Conservation (phyloP, 2,888 invertebrate genomes). For the Theristus sp. region DNA sequence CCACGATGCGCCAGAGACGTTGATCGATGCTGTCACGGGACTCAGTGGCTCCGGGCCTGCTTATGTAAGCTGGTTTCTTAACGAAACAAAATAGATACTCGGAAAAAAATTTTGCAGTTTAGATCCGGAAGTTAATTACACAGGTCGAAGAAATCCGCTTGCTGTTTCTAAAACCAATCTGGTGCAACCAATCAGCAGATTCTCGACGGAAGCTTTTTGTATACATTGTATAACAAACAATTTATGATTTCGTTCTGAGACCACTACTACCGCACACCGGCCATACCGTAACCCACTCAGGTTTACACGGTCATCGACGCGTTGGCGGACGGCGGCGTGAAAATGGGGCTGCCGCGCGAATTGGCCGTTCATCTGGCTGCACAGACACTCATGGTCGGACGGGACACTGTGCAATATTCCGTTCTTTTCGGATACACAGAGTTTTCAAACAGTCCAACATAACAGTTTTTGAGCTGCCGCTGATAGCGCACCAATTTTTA, state of each 20-base stretch:
- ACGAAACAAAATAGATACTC: too few relatives aligned
- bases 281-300: not conserved
- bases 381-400: conserved; percentile 53
- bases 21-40: conserved; percentile 37
- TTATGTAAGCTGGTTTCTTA: too few relatives aligned
- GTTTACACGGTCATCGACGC: conserved; percentile 56
- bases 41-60: conserved; percentile 39
- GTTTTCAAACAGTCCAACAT: not conserved
- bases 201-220: too few relatives aligned
- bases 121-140: not conserved
- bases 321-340: conserved; percentile 76
- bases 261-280: too few relatives aligned
- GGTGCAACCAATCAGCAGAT: too few relatives aligned
- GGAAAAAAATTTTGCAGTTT: not conserved
- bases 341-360: conserved; percentile 78
- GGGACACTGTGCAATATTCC: not conserved
- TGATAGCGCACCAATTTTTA: too few relatives aligned
- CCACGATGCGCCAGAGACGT: conserved; percentile 48
- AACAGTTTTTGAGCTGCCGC: not conserved
- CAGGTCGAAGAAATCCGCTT: not conserved
- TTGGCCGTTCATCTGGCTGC: conserved; percentile 66
- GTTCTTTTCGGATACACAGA: not conserved
- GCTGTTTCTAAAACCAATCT: too few relatives aligned
- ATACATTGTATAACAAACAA: too few relatives aligned
- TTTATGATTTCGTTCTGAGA: too few relatives aligned